Conservation (phyloP, 2,113 vertebrate species). For the Catharus bicknelli region DNA sequence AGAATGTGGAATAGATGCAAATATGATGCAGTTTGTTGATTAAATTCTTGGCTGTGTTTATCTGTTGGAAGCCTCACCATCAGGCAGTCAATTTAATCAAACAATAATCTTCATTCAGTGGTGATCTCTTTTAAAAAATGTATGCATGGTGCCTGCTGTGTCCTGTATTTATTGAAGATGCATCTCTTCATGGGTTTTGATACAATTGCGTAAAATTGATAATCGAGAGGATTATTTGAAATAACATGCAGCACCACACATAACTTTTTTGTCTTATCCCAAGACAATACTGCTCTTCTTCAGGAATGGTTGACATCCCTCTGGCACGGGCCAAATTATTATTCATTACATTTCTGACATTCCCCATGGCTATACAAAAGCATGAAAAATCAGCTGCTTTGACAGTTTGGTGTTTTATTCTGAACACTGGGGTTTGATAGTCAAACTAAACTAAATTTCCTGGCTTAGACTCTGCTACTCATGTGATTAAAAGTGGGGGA, state of each 20-base stretch:
- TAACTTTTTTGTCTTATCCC: neutral
- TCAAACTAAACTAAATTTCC: neutral
- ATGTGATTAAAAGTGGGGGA: neutral
- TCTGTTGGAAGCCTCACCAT: conserved; percentile 44
- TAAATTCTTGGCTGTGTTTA: conserved; percentile 58
- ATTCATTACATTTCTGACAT: conserved; percentile 38
- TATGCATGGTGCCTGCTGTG: neutral
- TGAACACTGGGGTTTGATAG: neutral
- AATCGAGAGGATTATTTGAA: conserved; percentile 12
- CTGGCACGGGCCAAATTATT: neutral
- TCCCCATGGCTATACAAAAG: neutral
- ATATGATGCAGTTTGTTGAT: conserved; percentile 64
- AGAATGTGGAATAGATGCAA: conserved; percentile 54
- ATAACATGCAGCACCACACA: neutral
- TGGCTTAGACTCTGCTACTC: neutral
- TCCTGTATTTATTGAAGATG: conserved; percentile 25
- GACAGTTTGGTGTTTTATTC: neutral
- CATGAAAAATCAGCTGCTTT: neutral
- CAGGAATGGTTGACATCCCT: neutral
- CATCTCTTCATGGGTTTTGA: neutral
- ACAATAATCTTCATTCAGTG: conserved; percentile 53
- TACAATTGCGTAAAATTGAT: neutral
- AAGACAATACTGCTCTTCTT: neutral
- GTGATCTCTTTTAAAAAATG: conserved; percentile 11
- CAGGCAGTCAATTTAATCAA: conserved; percentile 58